phyloP scores from a whole-genome alignment of 2,113 vertebrate species.

The Aix galericulata region DNA sequence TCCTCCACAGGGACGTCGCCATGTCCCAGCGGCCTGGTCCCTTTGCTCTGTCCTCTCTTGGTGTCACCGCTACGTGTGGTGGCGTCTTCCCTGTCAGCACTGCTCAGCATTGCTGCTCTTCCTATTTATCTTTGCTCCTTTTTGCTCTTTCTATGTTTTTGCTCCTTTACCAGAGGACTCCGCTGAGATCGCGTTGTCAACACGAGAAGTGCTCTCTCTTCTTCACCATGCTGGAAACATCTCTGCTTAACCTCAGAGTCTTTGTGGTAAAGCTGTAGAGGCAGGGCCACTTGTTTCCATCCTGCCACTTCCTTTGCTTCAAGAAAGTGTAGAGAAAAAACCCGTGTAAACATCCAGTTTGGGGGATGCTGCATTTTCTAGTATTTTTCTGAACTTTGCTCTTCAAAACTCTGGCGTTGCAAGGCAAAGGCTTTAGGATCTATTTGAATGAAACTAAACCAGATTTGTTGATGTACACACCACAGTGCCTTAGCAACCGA shows the following conservation, averaged over 20 bases:
- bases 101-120: fast-evolving
- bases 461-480: slow-evolving; percentile 58
- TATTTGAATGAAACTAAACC: slow-evolving; percentile 7
- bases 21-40: fast-evolving
- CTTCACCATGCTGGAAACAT: not conserved
- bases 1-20: not conserved
- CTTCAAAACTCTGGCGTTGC: not conserved
- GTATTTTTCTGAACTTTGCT: not conserved
- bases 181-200: fast-evolving
- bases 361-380: not conserved
- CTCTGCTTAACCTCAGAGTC: not conserved
- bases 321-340: not conserved
- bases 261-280: not conserved
- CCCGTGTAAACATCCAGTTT: not conserved
- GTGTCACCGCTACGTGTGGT: fast-evolving
- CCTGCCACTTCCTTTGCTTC: not conserved
- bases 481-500: slow-evolving; percentile 56
- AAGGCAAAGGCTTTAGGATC: not conserved
- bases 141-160: fast-evolving
- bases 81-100: fast-evolving
- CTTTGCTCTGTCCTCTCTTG: not conserved
- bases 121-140: no score
- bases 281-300: not conserved
- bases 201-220: not conserved
- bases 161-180: fast-evolving